Base-by-base conservation (phyloP, 2,797 vertebrate species). In the Gymnocypris eckloni region DNA sequence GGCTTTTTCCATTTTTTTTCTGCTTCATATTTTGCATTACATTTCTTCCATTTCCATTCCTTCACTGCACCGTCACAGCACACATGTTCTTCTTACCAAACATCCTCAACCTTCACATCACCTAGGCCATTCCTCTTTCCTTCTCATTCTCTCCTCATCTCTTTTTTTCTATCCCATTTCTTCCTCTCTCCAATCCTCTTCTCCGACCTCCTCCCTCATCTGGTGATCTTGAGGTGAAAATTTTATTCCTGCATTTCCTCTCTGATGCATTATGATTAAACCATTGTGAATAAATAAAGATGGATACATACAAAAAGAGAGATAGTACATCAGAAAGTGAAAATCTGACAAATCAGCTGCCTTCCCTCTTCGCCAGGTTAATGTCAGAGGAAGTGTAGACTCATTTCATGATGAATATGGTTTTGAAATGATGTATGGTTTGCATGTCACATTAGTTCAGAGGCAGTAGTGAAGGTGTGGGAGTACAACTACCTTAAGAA, bases 191-290 rank as follows among this genome's bases (percentile, higher is more conserved):
- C 39, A 45, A 52, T 16, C 15, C 28, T 54, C 25, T 39, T 56
- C 48, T 79, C 15, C 25, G 33, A 11, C 13, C 66, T 64, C 37
- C 56, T 72, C 70, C 50, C 84, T 50, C 20, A 4, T 39, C 8
- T 45, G 56, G 41, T 66, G 25, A 82, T 72, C 33, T n/a, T 61
- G 69, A 86, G 75, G 86, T 86, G 79, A 84, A 87, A 89, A 87
- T 75, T 75, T 66, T 82, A 86, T 80, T 71, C 77, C 25, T 37
- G 41, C n/a, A 50, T 81, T 87, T 86, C 37, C 75, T 85, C 22
- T 79, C 41, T 37, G 13, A 77, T 41, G 20, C 73, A 72, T 66
- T 43, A 66, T 86, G 52, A 82, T 86, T 88, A 82, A 88, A 85
- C 79, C 71, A 25, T 48, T 72, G 72, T 86, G 77, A 66, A 79